Conservation (phyloP, 2,888 invertebrate species). For the Drosophila kanekoi region DNA sequence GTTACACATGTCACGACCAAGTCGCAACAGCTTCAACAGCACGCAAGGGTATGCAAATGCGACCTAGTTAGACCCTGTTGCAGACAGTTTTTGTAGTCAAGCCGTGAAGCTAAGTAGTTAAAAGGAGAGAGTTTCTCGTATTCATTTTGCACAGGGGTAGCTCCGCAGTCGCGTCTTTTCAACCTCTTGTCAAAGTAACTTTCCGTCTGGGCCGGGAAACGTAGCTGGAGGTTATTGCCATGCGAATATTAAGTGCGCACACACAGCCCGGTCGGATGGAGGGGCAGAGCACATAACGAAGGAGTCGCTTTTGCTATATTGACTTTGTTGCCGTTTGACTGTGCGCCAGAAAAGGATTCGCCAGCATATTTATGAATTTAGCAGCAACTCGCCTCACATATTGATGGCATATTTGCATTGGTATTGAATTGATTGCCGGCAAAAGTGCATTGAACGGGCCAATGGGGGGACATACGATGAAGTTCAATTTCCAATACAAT, state of each 20-base stretch:
- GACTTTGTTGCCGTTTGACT: background rate
- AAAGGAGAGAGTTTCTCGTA: no score
- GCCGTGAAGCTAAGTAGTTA: no score
- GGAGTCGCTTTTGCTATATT: background rate
- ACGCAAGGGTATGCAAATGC: no score
- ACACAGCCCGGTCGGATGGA: background rate
- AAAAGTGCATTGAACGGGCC: background rate
- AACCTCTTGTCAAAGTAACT: conserved; percentile 3
- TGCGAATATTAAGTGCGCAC: conserved; percentile 24
- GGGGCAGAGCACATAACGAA: background rate
- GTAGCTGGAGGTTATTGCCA: conserved; percentile 15
- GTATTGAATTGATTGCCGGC: conserved; percentile 24
- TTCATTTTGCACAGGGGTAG: no score
- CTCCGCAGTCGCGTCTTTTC: background rate
- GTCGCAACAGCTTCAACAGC: no score
- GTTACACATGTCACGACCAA: no score
- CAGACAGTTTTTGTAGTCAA: no score
- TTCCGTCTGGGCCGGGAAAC: background rate
- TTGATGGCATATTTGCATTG: conserved; percentile 2
- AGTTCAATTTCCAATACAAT: no score
- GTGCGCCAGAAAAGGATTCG: background rate
- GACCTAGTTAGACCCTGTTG: no score
- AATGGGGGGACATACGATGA: no score
- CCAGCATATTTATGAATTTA: conserved; percentile 30
- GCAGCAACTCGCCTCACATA: conserved; percentile 4